Evolutionary conservation across 1,140 invertebrate species (phyloP).

Genomic region (Alviniconcha marisindica): DNA sequence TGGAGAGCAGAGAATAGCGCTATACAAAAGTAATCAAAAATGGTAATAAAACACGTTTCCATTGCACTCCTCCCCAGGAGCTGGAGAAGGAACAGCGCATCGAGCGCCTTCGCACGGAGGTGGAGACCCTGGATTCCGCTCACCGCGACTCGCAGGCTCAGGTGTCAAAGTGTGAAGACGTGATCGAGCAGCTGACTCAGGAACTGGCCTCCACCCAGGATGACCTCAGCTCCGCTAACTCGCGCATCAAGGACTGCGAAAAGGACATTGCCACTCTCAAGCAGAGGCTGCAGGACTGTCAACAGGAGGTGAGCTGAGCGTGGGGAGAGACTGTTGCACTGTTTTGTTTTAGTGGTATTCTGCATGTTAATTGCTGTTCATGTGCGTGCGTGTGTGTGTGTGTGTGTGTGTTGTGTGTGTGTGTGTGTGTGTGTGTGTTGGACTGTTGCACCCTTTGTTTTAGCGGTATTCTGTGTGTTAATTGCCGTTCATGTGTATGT

Average conservation of each 20-base stretch:
- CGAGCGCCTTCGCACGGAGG: slow-evolving; percentile 65
- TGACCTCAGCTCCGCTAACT: slow-evolving; percentile 66
- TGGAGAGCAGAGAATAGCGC: no score
- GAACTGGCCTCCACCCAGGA: slow-evolving; percentile 70
- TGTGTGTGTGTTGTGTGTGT: neutral
- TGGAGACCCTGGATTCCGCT: slow-evolving; percentile 67
- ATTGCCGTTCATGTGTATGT: no score
- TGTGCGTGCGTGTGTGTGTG: neutral
- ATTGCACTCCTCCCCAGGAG: slow-evolving; percentile 57
- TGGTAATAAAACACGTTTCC: no score
- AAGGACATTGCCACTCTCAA: slow-evolving; percentile 65
- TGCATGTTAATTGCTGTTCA: no score
- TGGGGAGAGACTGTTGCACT: no score
- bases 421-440: no score
- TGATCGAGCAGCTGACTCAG: slow-evolving; percentile 73
- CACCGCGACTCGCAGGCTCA: slow-evolving; percentile 66
- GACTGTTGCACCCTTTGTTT: no score
- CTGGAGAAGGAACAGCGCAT: slow-evolving; percentile 68
- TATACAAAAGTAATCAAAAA: no score
- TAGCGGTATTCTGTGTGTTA: no score
- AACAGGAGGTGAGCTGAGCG: slow-evolving; percentile 60
- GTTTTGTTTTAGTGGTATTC: no score
- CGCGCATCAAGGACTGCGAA: slow-evolving; percentile 65
- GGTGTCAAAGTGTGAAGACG: slow-evolving; percentile 70
- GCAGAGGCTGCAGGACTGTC: slow-evolving; percentile 59